Conservation (phyloP, 2,113 vertebrate species). For the Paramormyrops kingsleyae region DNA sequence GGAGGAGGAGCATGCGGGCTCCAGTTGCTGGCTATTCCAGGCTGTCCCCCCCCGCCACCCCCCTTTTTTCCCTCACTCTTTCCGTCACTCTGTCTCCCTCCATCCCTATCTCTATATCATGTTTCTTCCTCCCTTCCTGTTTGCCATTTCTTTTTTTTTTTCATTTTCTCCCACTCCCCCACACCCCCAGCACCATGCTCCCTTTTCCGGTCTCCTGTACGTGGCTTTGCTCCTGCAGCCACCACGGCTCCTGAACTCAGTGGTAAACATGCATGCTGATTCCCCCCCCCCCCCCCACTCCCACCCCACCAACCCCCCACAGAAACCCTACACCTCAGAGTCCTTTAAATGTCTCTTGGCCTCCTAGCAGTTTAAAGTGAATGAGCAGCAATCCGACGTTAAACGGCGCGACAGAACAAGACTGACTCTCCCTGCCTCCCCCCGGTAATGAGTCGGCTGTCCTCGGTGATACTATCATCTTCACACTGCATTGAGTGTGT, state of each 20-base stretch:
- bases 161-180: not conserved
- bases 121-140: conserved; percentile 12
- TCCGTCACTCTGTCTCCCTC: conserved; percentile 10
- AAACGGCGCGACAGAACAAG: not conserved
- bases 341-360: conserved; percentile 34
- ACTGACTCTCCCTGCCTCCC: not conserved
- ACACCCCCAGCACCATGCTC: not conserved
- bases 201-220: not conserved
- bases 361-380: conserved; percentile 23
- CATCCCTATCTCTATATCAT: conserved; percentile 19
- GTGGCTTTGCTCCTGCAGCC: not conserved
- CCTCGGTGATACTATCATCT: not conserved
- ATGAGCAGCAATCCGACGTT: conserved; percentile 17
- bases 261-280: conserved; percentile 19
- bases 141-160: conserved; percentile 18
- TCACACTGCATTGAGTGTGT: not conserved
- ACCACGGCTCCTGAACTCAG: not conserved
- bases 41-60: conserved; percentile 52
- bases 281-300: too few relatives aligned
- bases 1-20: conserved; percentile 61
- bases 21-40: conserved; percentile 63
- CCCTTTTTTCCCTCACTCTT: conserved; percentile 38
- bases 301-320: not conserved
- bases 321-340: conserved; percentile 19
- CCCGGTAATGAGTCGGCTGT: not conserved